These are phyloP conservation scores for Epinotia demarniana DNA, from an alignment of 2,888 invertebrate genomes.

Conservation along the genomic window DNA sequence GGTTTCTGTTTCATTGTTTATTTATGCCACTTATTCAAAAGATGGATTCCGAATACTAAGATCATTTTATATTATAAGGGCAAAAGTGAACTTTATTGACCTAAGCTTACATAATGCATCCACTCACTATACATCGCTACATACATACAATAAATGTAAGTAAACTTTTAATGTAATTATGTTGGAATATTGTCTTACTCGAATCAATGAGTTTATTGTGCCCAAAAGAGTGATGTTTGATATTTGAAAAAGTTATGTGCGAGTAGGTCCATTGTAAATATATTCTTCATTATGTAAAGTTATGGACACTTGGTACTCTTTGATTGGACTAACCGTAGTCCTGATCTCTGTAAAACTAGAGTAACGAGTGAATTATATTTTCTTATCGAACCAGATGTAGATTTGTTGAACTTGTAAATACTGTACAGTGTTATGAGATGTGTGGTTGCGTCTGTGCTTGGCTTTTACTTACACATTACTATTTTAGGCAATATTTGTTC, in stretches of 20 bases:
- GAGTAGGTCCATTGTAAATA: slow-evolving; percentile 11
- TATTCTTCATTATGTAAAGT: not conserved
- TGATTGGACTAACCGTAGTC: slow-evolving; percentile 19
- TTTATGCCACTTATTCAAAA: too few species aligned
- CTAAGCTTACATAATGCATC: slow-evolving; percentile 51
- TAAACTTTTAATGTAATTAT: slow-evolving; percentile 52
- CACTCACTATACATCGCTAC: slow-evolving; percentile 60
- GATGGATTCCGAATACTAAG: too few species aligned
- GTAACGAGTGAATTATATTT: slow-evolving; percentile 76
- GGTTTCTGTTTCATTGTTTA: not conserved
- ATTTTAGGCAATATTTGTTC: not conserved
- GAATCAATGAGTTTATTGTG: not conserved
- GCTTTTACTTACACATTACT: slow-evolving; percentile 24
- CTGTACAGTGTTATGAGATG: slow-evolving; percentile 76
- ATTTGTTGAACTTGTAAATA: slow-evolving; percentile 72
- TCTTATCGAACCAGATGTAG: slow-evolving; percentile 67
- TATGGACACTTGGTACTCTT: not conserved
- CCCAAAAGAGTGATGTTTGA: not conserved
- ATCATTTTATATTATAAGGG: too few species aligned
- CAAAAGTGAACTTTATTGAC: too few species aligned
- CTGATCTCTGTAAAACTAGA: slow-evolving; percentile 34
- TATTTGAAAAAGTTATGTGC: slow-evolving; percentile 6
- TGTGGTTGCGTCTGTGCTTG: slow-evolving; percentile 55
- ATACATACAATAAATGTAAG: slow-evolving; percentile 55
- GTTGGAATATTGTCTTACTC: slow-evolving; percentile 50